These are phyloP conservation scores for Zoanthus solanderi DNA, from an alignment of 92 coral and sea anemone species.

Conservation along the genomic window DNA sequence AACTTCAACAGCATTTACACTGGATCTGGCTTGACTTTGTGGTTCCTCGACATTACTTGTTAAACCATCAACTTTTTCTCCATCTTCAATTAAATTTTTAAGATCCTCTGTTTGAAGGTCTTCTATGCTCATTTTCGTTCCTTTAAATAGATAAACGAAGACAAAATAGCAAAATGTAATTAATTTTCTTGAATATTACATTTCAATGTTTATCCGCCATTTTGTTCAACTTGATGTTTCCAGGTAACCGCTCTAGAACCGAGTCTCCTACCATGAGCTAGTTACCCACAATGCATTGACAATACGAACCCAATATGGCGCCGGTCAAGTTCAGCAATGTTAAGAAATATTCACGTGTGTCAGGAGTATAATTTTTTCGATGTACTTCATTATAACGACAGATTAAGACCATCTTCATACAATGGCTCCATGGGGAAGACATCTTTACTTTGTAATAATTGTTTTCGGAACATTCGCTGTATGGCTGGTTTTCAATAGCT, in stretches of 20 bases:
- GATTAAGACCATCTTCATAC: background rate
- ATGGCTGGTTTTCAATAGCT: background rate
- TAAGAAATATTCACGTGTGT: background rate
- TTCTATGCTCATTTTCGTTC: background rate
- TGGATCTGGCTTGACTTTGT: background rate
- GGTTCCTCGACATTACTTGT: background rate
- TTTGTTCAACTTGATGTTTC: slow-evolving; percentile 34
- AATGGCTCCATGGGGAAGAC: background rate
- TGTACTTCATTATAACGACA: background rate
- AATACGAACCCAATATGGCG: slow-evolving; percentile 26
- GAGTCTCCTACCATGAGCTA: background rate
- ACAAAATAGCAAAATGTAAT: background rate
- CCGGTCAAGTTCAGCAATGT: background rate
- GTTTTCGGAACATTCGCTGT: background rate
- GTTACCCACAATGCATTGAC: slow-evolving; percentile 13
- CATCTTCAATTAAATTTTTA: background rate
- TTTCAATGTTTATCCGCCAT: slow-evolving; percentile 36
- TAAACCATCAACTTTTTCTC: background rate
- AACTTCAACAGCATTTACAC: background rate
- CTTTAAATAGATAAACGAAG: background rate
- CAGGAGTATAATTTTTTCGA: background rate
- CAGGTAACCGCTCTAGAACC: slow-evolving; percentile 34
- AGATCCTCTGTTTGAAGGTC: background rate
- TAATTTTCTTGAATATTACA: background rate
- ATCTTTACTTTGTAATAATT: background rate